Percentiles rank a stretch among this genome's conserved stretches.
phyloP scores from a whole-genome alignment of 2,888 invertebrate genomes.

The Automeris io region DNA sequence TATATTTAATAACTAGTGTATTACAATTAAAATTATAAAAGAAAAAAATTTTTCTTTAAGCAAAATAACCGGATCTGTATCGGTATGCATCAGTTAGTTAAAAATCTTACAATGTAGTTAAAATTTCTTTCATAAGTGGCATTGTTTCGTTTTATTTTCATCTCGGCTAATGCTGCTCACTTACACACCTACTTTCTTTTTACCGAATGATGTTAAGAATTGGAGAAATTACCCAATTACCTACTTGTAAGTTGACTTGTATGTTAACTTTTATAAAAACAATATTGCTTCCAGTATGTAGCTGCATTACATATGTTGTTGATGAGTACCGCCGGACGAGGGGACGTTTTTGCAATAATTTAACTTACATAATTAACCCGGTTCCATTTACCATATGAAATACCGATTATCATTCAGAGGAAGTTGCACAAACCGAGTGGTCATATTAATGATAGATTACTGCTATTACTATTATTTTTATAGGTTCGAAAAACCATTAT shows the following conservation, averaged over 20 bases:
- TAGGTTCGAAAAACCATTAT: no score
- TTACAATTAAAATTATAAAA: no score
- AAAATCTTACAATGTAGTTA: conserved; percentile 8
- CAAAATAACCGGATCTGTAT: no score
- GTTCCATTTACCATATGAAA: conserved; percentile 43
- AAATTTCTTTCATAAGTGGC: conserved; percentile 4
- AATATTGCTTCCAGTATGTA: conserved; percentile 1
- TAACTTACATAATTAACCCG: conserved; percentile 42
- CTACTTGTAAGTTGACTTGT: conserved; percentile 6
- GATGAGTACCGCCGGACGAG: conserved; percentile 7
- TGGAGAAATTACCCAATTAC: conserved; percentile 13
- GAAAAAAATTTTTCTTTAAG: no score
- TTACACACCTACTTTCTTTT: conserved; percentile 15
- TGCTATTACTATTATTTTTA: no score
- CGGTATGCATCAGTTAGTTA: conserved; percentile 1
- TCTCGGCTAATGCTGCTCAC: conserved; percentile 4
- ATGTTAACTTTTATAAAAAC: not conserved
- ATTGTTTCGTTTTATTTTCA: conserved; percentile 2
- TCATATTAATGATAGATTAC: conserved; percentile 19
- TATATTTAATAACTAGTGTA: no score
- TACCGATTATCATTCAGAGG: conserved; percentile 31
- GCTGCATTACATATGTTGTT: conserved; percentile 2
- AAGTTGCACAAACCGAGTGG: conserved; percentile 18
- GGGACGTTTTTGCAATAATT: conserved; percentile 27
- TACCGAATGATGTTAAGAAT: conserved; percentile 15